Evolutionary conservation across 2,888 invertebrate genomes (phyloP), one percentile per base, ranked within the genome.

Genomic region (Nomada hirtipes): DNA sequence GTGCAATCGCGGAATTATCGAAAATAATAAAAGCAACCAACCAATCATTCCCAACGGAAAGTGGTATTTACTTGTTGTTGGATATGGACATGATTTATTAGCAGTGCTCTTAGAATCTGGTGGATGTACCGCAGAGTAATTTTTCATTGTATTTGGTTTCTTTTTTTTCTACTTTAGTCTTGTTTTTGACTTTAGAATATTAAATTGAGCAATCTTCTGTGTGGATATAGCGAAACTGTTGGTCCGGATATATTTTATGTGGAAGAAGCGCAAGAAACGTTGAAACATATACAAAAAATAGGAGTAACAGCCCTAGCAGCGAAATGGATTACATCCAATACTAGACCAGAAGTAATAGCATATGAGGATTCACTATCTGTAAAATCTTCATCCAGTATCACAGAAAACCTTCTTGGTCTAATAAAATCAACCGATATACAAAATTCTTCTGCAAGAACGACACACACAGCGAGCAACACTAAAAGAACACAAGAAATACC

Each of bases 181-280:
- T 1, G 13, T 10, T 15, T 15, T 55, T 36, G n/a, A n/a, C 7
- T 50, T 26, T 61, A 47, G 57, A 63, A 29, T 53, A 50, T 52
- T 29, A 57, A 13, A 23, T 55, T 44, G 53, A 18, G 44, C 55
- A 29, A 47, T 55, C 42, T 4, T 50, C n/a, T 29, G 20, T 50
- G 23, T 42, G 96, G 95, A 94, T 95, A 73, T 20, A 94, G 95
- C 57, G 96, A 95, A 23, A 94, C 95, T 63, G 95, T 95, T 52
- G 96, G 96, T 0, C 97, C 98, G 0, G 97, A 97, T 79, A 96
- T 97, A 0, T 97, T 98, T 93, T 98, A 98, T 90, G 97, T 98
- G 0, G 98, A 98, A 94, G 98, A 98, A 93, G 98, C 97, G 69
- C 97, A 97, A 92, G 97, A 97, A 83, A 98, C 98, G 2, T 93